Evolutionary conservation across 2,797 vertebrate genomes (phyloP), one percentile per base, ranked within the genome.

Genomic region (Austrolebias charrua): DNA sequence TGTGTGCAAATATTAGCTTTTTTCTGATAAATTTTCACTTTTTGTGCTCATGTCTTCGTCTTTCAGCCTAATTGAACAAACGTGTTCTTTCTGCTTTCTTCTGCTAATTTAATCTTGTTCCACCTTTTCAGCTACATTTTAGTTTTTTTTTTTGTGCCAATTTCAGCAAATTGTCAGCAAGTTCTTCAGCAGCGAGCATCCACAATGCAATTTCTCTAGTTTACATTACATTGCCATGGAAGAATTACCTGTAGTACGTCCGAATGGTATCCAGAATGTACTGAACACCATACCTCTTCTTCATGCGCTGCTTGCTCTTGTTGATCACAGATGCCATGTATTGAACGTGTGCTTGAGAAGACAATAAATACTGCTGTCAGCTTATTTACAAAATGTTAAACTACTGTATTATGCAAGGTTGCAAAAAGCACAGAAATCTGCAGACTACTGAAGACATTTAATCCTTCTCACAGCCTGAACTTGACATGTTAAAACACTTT

Each of bases 221-320:
- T 24, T 24, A 24, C 33, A 35, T 6, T 13, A n/a, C 11, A 2
- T 44, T 14, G 10, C 1, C 24, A n/a, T 62, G 18, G 16, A 67
- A 42, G 38, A 8, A 35, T 79, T 40, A 99, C 98, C 96, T 90
- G 60, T 98, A 99, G 91, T 94, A 93, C 0, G 89, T 92, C 18
- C 95, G 91, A 83, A 99, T 92, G 29, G 95, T 95, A 44, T 99
- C 98, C 2, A 99, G 92, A 73, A 99, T 52, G 73, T 95, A 99
- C 79, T 98, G 98, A 57, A 98, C 94, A 0, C 98, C 97, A 0
- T 98, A 99, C 78, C 96, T 98, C 89, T 83, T 96, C 71, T 95
- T 94, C 71, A 95, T 69, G 48, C 92, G 94, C 86, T 96, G 97
- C 81, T 95, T 96, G 85, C 95, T 93, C 63, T 97, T 95, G 66